phyloP scores from a whole-genome alignment of 2,113 vertebrate species.

The Danio rerio region GRCz12tu NC_133179.1:15500501-15501000 shows the following conservation, averaged over 20 bases:
- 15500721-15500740: constrained; percentile 97
- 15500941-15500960: too few species aligned
- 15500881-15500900: background rate
- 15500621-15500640: constrained; percentile 80
- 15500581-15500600: constrained; percentile 69
- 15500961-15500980: too few species aligned
- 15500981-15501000: too few species aligned
- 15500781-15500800: constrained; percentile 95
- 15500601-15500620: constrained; percentile 63
- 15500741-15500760: constrained; percentile 96
- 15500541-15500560: constrained; percentile 73
- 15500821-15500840: constrained; percentile 92
- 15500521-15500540: constrained; percentile 56
- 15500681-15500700: constrained; percentile 68
- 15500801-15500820: constrained; percentile 97
- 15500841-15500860: constrained; percentile 97
- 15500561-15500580: constrained; percentile 69
- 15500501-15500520: background rate
- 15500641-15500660: constrained; percentile 82
- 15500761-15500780: constrained; percentile 97
- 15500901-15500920: too few species aligned
- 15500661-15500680: constrained; percentile 83
- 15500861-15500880: constrained; percentile 88
- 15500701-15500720: constrained; percentile 96
- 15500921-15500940: too few species aligned